phyloP scores from a whole-genome alignment of 2,797 vertebrate species.

The Serranus cabrilla region DNA sequence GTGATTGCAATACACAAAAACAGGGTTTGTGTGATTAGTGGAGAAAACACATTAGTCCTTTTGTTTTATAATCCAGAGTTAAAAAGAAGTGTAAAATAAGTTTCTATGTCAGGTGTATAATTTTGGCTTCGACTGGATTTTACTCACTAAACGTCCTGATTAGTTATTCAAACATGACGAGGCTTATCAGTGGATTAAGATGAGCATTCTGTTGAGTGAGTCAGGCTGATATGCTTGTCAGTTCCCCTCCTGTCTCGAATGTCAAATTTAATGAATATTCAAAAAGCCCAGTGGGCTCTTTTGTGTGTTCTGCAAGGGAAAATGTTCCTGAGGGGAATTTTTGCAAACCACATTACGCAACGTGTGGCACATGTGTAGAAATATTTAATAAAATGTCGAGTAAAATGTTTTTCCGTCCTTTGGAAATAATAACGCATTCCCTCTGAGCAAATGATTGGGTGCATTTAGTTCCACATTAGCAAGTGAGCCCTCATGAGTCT shows the following conservation, averaged over 20 bases:
- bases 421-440: constrained; percentile 2
- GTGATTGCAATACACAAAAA: neutral
- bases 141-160: constrained; percentile 50
- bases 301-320: constrained; percentile 57
- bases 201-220: constrained; percentile 60
- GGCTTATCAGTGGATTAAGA: constrained; percentile 69
- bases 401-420: constrained; percentile 21
- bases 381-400: constrained; percentile 41
- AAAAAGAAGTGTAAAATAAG: neutral
- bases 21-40: neutral
- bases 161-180: constrained; percentile 62
- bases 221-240: constrained; percentile 65
- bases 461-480: constrained; percentile 2
- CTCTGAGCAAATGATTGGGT: constrained; percentile 10
- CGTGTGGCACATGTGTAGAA: constrained; percentile 24
- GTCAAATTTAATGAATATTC: constrained; percentile 74
- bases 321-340: constrained; percentile 47
- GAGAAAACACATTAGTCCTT: neutral
- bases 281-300: constrained; percentile 55
- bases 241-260: constrained; percentile 59
- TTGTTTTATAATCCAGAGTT: constrained; percentile 1
- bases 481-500: neutral
- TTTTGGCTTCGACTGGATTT: constrained; percentile 35
- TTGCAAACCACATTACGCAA: constrained; percentile 54
- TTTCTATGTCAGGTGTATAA: constrained; percentile 31